phyloP scores from a whole-genome alignment of 2,797 vertebrate genomes.

The Pangasius sanitwongsei region DNA sequence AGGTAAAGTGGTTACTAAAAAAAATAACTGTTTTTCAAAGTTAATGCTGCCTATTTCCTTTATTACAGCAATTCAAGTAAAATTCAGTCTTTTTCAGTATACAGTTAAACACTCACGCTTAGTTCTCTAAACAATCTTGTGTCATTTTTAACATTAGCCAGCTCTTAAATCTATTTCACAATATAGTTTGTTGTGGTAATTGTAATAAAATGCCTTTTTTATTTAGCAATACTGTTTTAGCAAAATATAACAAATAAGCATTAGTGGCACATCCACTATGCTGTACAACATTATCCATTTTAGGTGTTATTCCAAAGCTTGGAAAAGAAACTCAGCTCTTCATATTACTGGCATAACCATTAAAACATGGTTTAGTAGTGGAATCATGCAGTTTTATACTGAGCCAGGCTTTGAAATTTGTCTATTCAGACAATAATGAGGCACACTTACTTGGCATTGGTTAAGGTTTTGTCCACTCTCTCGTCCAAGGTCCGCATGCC shows the following conservation, averaged over 20 bases:
- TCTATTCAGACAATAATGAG: not conserved
- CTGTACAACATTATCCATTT: not conserved
- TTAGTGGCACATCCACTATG: not conserved
- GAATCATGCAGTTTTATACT: not conserved
- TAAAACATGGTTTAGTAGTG: not conserved
- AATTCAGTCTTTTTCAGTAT: not conserved
- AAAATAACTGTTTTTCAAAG: not conserved
- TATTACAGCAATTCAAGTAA: not conserved
- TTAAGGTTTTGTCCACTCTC: conserved; percentile 1
- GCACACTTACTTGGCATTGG: not conserved
- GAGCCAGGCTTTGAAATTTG: conserved; percentile 12
- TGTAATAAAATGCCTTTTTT: not conserved
- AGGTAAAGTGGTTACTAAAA: not conserved
- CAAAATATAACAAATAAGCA: not conserved
- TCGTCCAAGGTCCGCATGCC: not conserved
- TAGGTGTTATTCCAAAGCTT: not conserved
- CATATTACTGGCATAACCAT: not conserved
- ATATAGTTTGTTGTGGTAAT: not conserved
- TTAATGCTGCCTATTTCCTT: not conserved
- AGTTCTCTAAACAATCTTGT: not conserved
- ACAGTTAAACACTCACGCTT: no score
- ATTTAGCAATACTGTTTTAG: no score
- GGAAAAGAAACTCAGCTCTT: not conserved
- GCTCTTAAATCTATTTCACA: not conserved
- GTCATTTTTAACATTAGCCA: not conserved